A percentile compares a stretch with the other conserved stretches of the same genome.
These are phyloP conservation scores for Phoxinus phoxinus DNA, from an alignment of 2,113 vertebrate species.

Conservation along the genomic window DNA sequence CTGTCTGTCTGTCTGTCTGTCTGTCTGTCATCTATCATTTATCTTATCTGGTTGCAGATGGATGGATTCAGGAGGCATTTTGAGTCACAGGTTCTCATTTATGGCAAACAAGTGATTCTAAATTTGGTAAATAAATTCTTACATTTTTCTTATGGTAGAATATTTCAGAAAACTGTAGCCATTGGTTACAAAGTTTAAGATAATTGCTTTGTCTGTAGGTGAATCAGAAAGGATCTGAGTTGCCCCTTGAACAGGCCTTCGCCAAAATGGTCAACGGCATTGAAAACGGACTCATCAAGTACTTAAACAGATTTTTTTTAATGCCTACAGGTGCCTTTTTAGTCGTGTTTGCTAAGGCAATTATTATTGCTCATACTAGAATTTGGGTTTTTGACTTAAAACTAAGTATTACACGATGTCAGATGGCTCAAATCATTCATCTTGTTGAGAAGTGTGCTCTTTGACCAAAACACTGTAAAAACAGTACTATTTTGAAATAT, in stretches of 20 bases:
- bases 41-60: conserved; percentile 72
- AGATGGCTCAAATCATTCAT: not conserved
- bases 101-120: conserved; percentile 94
- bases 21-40: not conserved
- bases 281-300: conserved; percentile 90
- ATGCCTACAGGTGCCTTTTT: not conserved
- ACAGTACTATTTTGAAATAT: too few species aligned
- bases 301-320: conserved; percentile 32
- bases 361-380: not conserved
- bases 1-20: not conserved
- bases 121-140: conserved; percentile 84
- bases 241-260: conserved; percentile 92
- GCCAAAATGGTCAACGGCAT: conserved; percentile 88
- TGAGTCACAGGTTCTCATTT: conserved; percentile 94
- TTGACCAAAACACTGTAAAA: too few species aligned
- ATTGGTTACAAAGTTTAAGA: not conserved
- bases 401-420: not conserved
- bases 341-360: not conserved
- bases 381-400: not conserved
- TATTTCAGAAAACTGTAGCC: not conserved
- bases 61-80: conserved; percentile 97
- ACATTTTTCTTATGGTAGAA: not conserved
- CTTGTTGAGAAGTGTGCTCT: not conserved
- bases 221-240: conserved; percentile 97
- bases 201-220: conserved; percentile 75